These are phyloP conservation scores for Chrosomus eos DNA, from an alignment of 2,797 vertebrate species.

Conservation along the genomic window DNA sequence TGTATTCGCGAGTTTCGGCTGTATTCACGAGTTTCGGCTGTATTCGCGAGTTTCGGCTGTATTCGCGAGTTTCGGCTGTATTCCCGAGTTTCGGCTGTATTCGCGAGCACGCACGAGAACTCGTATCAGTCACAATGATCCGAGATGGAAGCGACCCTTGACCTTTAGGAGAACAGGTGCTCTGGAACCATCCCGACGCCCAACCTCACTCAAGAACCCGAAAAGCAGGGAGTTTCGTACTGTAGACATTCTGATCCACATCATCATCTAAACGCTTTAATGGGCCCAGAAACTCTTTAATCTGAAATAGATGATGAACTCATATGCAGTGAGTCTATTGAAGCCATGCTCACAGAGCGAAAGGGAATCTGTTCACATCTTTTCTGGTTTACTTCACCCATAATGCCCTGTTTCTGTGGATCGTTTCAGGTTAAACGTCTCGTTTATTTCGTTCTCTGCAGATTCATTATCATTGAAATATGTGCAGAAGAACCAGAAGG, in stretches of 20 bases:
- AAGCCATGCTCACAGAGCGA: conserved; percentile 9
- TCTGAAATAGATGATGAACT: conserved; percentile 37
- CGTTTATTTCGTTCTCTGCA: neutral
- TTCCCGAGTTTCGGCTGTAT: neutral
- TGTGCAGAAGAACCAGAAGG: neutral
- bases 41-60: neutral
- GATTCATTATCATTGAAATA: neutral
- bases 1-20: neutral
- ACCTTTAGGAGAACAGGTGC: conserved; percentile 17
- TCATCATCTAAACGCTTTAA: neutral
- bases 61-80: neutral
- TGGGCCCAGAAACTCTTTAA: neutral
- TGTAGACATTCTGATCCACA: neutral
- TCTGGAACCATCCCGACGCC: neutral
- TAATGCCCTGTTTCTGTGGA: neutral
- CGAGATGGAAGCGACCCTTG: conserved; percentile 4
- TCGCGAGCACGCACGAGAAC: neutral
- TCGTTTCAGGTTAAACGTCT: conserved; percentile 2
- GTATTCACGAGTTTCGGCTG: neutral
- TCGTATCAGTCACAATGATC: neutral
- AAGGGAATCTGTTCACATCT: neutral
- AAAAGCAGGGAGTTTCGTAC: neutral
- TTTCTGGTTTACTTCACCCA: neutral
- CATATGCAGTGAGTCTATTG: conserved; percentile 11
- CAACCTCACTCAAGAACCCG: neutral